Percentiles rank a stretch among this genome's conserved stretches.
Conservation (phyloP, 2,797 vertebrate species). For the Leptatherina wallacei region DNA sequence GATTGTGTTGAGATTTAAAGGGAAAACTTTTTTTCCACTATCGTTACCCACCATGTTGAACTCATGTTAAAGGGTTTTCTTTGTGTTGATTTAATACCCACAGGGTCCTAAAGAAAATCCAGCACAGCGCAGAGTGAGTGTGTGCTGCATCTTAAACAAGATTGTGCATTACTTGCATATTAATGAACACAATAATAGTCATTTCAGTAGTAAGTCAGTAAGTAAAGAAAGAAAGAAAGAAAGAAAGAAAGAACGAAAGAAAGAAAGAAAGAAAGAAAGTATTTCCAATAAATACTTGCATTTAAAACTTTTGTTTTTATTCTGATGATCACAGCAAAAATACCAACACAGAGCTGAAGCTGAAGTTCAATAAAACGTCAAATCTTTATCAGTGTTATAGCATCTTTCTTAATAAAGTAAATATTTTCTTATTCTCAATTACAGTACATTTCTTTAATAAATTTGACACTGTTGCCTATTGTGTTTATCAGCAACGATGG, state of each 20-base stretch:
- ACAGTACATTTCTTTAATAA: conserved; percentile 36
- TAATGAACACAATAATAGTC: not conserved
- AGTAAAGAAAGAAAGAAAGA: no score
- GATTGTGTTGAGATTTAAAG: not conserved
- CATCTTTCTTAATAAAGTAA: conserved; percentile 20
- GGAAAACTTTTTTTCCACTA: not conserved
- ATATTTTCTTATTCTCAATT: conserved; percentile 16
- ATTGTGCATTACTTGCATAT: not conserved
- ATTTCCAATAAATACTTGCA: conserved; percentile 13
- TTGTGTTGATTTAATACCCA: not conserved
- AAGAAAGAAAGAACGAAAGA: not conserved
- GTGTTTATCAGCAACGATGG: conserved; percentile 27
- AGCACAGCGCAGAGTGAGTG: not conserved
- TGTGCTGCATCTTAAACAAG: no score
- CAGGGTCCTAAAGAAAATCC: not conserved
- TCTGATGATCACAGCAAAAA: conserved; percentile 55
- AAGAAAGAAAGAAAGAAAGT: not conserved
- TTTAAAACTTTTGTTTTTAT: conserved; percentile 49
- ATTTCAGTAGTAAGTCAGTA: not conserved
- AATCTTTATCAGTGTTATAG: conserved; percentile 13
- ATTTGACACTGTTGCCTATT: conserved; percentile 12
- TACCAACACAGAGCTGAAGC: conserved; percentile 37
- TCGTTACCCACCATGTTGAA: not conserved
- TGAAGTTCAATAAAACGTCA: conserved; percentile 9
- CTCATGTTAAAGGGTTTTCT: not conserved